Evolutionary conservation across 35 echinoderm and acorn worm genomes (phyloP), one percentile per base, ranked within the genome.

Genomic region (Holothuria glaberrima): DNA sequence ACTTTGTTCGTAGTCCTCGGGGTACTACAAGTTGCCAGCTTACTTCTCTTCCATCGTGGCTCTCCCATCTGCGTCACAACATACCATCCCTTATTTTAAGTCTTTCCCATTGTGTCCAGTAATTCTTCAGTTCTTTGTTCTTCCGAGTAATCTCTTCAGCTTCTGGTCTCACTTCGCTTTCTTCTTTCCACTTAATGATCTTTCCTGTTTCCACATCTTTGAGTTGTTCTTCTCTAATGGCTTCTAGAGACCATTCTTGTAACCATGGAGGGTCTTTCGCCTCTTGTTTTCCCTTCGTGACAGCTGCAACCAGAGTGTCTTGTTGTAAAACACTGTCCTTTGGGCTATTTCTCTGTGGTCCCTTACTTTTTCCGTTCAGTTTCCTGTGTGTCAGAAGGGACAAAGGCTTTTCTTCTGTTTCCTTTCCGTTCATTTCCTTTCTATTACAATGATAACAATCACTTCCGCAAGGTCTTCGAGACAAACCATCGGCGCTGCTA

Each of bases 401-500:
- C 31, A 28, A 58, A 4, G 44, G 44, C 12, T 82, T 30, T 48
- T 28, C 10, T 30, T 38, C 9, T 48, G 34, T 14, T 1, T 82
- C 78, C 57, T 58, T 22, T 29, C 54, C 46, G 31, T 32, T 7
- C 0, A 10, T 26, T 25, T 82, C 78, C 48, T 56, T 60, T 19
- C 46, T 82, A 22, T 57, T 26, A 19, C 78, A 82, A 27, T 82
- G 78, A 12, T 19, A 0, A 57, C 78, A 82, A 9, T 18, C 28
- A 26, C 54, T n/a, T 12, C 30, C 66, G 30, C 90, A 92, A 0
- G 94, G 94, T 81, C 88, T 57, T 6, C 82, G 12, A 0, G 91
- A 95, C 35, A 95, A 41, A 19, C 90, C 88, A 78, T 95, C 94
- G 17, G 90, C 90, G 52, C 90, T 95, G 1, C 64, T 48, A 48